phyloP scores from a whole-genome alignment of 2,113 vertebrate genomes.

The Nothobranchius furzeri region DNA sequence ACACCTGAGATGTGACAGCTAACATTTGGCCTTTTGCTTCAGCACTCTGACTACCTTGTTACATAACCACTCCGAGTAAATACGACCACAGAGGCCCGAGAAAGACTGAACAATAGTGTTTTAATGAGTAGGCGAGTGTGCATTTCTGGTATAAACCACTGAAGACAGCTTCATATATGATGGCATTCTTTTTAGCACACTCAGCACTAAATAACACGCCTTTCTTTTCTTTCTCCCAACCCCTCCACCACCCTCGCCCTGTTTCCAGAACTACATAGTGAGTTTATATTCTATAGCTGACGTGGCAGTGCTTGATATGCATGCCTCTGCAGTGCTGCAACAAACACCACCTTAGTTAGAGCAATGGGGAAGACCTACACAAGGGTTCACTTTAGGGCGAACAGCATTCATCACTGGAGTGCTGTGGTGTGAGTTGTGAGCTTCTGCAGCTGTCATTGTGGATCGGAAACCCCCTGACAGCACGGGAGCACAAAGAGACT shows the following conservation, averaged over 20 bases:
- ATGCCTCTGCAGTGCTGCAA: slow-evolving; percentile 36
- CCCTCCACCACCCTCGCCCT: not conserved
- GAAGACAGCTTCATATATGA: slow-evolving; percentile 60
- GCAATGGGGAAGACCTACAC: slow-evolving; percentile 38
- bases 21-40: not conserved
- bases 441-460: slow-evolving; percentile 42
- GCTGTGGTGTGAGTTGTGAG: slow-evolving; percentile 53
- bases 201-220: slow-evolving; percentile 64
- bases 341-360: slow-evolving; percentile 32
- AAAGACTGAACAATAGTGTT: slow-evolving; percentile 28
- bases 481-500: slow-evolving; percentile 29
- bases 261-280: slow-evolving; percentile 40
- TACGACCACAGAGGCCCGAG: slow-evolving; percentile 19
- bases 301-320: slow-evolving; percentile 52
- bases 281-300: slow-evolving; percentile 56
- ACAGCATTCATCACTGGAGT: slow-evolving; percentile 40
- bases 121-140: slow-evolving; percentile 35
- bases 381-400: slow-evolving; percentile 48
- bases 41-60: slow-evolving; percentile 28
- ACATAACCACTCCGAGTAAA: slow-evolving; percentile 30
- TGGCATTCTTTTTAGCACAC: slow-evolving; percentile 57
- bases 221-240: not conserved
- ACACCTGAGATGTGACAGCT: slow-evolving; percentile 4
- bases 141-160: slow-evolving; percentile 33
- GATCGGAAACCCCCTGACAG: slow-evolving; percentile 41